Conservation (phyloP, 2,113 vertebrate species). For the Chaetorhynchus papuensis region DNA sequence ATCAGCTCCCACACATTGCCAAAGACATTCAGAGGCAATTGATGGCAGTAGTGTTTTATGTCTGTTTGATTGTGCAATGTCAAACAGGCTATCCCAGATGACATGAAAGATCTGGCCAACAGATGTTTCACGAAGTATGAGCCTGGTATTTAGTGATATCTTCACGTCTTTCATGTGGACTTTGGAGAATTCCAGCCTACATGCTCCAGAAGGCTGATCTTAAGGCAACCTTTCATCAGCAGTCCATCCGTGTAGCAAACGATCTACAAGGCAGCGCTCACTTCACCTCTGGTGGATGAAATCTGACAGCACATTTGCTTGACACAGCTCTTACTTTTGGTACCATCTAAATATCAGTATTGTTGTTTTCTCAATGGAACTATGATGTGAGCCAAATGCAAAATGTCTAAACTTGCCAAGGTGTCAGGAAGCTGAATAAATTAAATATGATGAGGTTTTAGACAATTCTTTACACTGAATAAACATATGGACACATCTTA, state of each 20-base stretch:
- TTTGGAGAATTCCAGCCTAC: constrained; percentile 40
- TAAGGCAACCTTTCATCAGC: constrained; percentile 34
- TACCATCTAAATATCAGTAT: background rate
- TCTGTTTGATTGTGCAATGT: background rate
- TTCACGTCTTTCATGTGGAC: constrained; percentile 51
- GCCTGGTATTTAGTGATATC: constrained; percentile 21
- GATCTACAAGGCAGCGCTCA: background rate
- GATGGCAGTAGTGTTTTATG: background rate
- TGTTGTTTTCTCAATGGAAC: background rate
- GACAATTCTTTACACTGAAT: background rate
- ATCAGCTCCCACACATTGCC: background rate
- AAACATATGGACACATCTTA: background rate
- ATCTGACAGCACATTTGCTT: background rate
- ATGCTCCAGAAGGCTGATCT: constrained; percentile 12
- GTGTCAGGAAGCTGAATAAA: background rate
- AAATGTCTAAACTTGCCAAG: background rate
- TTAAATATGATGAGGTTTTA: background rate
- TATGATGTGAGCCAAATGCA: background rate
- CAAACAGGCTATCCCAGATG: background rate
- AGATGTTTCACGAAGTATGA: constrained; percentile 43
- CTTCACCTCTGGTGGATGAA: constrained; percentile 14
- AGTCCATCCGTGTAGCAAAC: background rate
- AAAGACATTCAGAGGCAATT: background rate
- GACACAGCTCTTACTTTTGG: background rate
- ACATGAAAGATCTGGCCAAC: constrained; percentile 30